Base-by-base conservation (phyloP, 2,888 invertebrate genomes). In the Ceratothoa steindachneri region DNA sequence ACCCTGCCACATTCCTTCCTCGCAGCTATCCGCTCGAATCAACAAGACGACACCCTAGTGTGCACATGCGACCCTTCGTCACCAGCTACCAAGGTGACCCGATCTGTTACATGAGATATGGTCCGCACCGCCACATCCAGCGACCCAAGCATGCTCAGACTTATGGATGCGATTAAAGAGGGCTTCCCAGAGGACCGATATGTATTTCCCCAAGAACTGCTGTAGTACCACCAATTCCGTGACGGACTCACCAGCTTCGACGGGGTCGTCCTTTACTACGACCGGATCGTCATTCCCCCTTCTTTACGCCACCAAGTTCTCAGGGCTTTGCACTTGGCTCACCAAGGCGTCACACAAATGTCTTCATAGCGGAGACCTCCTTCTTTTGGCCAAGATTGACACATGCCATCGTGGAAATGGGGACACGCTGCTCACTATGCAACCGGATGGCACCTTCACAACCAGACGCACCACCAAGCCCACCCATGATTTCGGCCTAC, bases 311-410 rank as follows among this genome's bases (percentile, higher is more conserved):
- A 67, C n/a, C 30, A 55, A 19, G 41, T 72, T 4, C 66, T 72
- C 9, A 3, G 19, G 1, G 27, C 71, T 12, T 67, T 74, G 9
- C 67, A 74, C 65, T 55, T 60, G 3, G 66, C 71, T 9, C 71
- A 72, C 28, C 72, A 68, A 52, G 69, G 68, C 2, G 65, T 72
- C n/a, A 68, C 72, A 15, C 7, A 12, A 7, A 75, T 68, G 67
- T 28, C 9, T 2, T 7, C 68, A 31, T 30, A 1, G 75, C 72
- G 9, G 68, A 67, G 12, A 2, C 29, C 15, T 67, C 67, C 2
- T 19, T 74, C 30, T 71, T 74, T 29, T 75, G 68, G 71, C 64
- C 75, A 24, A 65, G 65, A 27, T 65, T 75, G 22, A 72, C 72
- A 7, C 41, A 41, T 9, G 1, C 41, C 53, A 72, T 75, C 65